Percentiles rank a stretch among this genome's conserved stretches.
phyloP scores from a whole-genome alignment of 2,888 invertebrate genomes.

The Nomada goodeniana region DNA sequence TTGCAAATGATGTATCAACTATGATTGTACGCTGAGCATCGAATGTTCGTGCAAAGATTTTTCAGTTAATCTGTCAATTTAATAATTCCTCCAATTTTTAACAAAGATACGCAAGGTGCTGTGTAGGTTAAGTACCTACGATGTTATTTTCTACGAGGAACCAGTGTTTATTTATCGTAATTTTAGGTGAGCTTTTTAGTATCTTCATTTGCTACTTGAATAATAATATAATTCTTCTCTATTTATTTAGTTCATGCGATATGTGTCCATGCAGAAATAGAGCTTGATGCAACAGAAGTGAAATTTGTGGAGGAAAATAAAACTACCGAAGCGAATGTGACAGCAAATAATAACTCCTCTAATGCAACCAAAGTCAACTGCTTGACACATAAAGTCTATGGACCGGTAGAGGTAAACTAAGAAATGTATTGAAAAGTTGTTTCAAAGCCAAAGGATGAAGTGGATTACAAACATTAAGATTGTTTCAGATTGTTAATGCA shows the following conservation, averaged over 20 bases:
- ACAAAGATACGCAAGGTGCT: constrained; percentile 1
- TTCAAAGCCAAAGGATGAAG: background rate
- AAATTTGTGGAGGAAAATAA: constrained; percentile 18
- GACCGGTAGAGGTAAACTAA: constrained; percentile 78
- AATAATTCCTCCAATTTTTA: constrained; percentile 2
- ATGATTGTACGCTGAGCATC: constrained; percentile 25
- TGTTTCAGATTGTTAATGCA: constrained; percentile 88
- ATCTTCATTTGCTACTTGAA: background rate
- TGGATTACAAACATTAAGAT: constrained; percentile 2
- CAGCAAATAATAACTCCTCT: constrained; percentile 34
- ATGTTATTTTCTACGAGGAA: constrained; percentile 52
- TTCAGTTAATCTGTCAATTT: constrained; percentile 14
- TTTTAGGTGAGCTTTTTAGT: constrained; percentile 59
- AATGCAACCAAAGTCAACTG: constrained; percentile 78
- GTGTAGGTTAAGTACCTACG: constrained; percentile 56
- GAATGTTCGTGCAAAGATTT: background rate
- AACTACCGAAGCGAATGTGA: constrained; percentile 34
- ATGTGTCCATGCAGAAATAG: background rate
- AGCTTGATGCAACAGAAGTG: constrained; percentile 5
- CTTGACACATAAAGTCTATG: constrained; percentile 75
- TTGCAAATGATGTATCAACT: constrained; percentile 6
- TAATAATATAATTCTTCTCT: constrained; percentile 1
- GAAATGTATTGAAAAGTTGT: background rate
- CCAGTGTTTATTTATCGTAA: constrained; percentile 56
- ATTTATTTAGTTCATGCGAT: constrained; percentile 35